Conservation (phyloP, 2,797 vertebrate species). For the Novumbra hubbsi region DNA sequence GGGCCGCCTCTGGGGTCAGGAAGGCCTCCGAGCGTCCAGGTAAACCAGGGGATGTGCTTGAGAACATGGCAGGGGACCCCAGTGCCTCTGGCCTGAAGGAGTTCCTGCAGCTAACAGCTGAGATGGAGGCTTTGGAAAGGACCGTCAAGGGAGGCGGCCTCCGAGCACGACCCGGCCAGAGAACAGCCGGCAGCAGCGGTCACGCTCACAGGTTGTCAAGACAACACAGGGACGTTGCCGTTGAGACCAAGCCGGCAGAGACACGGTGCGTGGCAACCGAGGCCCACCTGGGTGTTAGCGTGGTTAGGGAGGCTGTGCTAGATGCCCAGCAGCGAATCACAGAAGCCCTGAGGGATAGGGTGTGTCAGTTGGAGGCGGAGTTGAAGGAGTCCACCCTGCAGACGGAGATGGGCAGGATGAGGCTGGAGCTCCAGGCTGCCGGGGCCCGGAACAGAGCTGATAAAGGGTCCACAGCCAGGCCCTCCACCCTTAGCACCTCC, state of each 20-base stretch:
- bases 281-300: slow-evolving; percentile 78
- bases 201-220: slow-evolving; percentile 55
- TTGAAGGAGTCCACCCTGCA: slow-evolving; percentile 89
- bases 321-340: slow-evolving; percentile 88
- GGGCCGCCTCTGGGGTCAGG: slow-evolving; percentile 58
- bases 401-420: slow-evolving; percentile 89
- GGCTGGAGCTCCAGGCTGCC: slow-evolving; percentile 86
- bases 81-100: slow-evolving; percentile 74
- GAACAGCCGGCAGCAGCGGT: slow-evolving; percentile 42
- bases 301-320: slow-evolving; percentile 79
- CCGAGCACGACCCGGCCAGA: slow-evolving; percentile 50
- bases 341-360: slow-evolving; percentile 82
- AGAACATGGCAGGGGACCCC: slow-evolving; percentile 63
- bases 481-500: slow-evolving; percentile 67
- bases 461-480: slow-evolving; percentile 77
- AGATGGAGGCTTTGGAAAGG: slow-evolving; percentile 85
- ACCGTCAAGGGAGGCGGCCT: slow-evolving; percentile 79
- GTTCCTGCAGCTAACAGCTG: slow-evolving; percentile 82
- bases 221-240: slow-evolving; percentile 64
- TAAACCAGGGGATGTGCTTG: slow-evolving; percentile 54
- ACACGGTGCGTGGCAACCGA: slow-evolving; percentile 76
- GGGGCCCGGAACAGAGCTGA: slow-evolving; percentile 83
- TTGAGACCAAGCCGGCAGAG: slow-evolving; percentile 67
- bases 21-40: slow-evolving; percentile 65
- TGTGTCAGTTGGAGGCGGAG: slow-evolving; percentile 85